Evolutionary conservation across 1,140 invertebrate species (phyloP).

Genomic region (Brachionus asplanchnoidis): DNA sequence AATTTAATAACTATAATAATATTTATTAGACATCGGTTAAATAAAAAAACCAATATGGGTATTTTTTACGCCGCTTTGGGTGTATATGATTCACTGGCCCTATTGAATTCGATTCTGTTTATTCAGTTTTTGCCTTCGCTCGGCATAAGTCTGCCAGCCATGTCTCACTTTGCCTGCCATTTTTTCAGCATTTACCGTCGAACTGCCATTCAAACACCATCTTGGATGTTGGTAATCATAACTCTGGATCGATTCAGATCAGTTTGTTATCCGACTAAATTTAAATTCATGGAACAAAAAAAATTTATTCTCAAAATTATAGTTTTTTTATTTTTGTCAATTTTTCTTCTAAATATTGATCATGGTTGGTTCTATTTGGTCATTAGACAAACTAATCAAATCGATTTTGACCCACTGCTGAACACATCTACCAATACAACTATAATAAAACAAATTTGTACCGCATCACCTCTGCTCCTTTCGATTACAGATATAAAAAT

Average conservation of each 20-base stretch:
- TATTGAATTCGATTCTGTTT: neutral
- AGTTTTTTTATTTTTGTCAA: neutral
- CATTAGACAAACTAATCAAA: neutral
- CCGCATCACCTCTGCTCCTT: neutral
- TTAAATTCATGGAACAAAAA: neutral
- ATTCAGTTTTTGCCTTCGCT: neutral
- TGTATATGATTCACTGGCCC: neutral
- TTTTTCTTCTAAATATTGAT: neutral
- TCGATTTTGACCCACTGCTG: neutral
- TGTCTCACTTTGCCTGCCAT: neutral
- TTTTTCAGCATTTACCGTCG: neutral
- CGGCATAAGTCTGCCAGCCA: neutral
- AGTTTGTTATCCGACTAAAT: neutral
- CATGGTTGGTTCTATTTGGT: neutral
- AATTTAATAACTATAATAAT: neutral
- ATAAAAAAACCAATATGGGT: slow-evolving; percentile 5
- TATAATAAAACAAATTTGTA: neutral
- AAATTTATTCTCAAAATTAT: neutral
- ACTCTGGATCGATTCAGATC: neutral
- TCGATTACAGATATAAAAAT: neutral
- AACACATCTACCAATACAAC: neutral
- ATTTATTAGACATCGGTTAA: neutral
- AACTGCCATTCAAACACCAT: slow-evolving; percentile 6
- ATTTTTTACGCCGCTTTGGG: neutral
- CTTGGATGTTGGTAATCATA: neutral